phyloP scores from a whole-genome alignment of 2,888 invertebrate genomes.

The Limnephilus rhombicus region DNA sequence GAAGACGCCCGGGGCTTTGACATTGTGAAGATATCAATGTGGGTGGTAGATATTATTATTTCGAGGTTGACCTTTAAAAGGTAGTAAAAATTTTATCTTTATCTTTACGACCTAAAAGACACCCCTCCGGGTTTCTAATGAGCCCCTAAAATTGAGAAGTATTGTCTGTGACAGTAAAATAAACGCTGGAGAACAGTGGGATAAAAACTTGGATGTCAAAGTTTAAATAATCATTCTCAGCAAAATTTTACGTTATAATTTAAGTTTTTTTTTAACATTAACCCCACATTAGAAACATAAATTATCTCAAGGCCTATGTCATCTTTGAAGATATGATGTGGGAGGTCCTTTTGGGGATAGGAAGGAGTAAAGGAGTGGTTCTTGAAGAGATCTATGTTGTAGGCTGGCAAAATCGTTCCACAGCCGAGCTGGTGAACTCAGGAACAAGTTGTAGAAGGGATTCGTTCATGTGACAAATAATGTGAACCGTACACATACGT shows the following conservation, averaged over 20 bases:
- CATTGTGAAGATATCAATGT: background rate
- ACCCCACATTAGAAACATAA: too few species aligned
- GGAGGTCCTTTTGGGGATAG: too few species aligned
- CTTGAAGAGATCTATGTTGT: too few species aligned
- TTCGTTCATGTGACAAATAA: too few species aligned
- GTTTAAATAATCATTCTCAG: background rate
- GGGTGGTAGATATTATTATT: background rate
- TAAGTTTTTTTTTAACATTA: too few species aligned
- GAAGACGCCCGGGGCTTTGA: background rate
- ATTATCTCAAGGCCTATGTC: too few species aligned
- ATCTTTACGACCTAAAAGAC: background rate
- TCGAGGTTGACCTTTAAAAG: background rate
- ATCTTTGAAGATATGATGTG: too few species aligned
- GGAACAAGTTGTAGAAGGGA: too few species aligned
- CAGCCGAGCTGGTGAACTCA: too few species aligned
- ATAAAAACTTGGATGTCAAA: background rate
- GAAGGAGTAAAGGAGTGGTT: too few species aligned
- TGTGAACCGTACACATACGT: too few species aligned
- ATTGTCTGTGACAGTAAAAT: background rate
- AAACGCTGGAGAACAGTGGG: background rate
- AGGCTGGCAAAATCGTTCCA: too few species aligned
- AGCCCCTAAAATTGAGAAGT: background rate
- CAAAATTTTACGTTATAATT: background rate
- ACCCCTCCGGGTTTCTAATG: background rate
- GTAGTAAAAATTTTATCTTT: background rate